A percentile compares a stretch with the other conserved stretches of the same genome.
These are phyloP conservation scores for Cataglyphis cursor DNA, from an alignment of 2,888 invertebrate genomes.

Conservation along the genomic window DNA sequence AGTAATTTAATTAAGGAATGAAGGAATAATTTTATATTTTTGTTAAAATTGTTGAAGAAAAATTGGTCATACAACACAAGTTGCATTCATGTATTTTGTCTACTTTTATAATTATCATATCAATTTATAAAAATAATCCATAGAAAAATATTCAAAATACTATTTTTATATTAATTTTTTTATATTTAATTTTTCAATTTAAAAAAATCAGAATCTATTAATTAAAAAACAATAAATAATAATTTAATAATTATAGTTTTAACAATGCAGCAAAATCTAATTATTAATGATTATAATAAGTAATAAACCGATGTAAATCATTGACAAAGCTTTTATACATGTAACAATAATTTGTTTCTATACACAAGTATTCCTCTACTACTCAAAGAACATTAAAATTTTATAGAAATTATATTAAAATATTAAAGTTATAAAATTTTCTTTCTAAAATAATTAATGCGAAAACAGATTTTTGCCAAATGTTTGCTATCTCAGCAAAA, in stretches of 20 bases:
- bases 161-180: neutral
- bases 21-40: neutral
- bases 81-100: neutral
- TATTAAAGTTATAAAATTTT: neutral
- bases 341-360: neutral
- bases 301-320: neutral
- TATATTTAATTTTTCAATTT: neutral
- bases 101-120: conserved; percentile 1
- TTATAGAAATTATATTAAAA: neutral
- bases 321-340: neutral
- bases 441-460: neutral
- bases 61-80: neutral
- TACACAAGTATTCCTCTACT: neutral
- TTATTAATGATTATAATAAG: conserved; percentile 9
- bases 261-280: conserved; percentile 75
- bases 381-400: neutral
- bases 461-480: no score
- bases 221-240: neutral
- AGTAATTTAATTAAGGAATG: conserved; percentile 8
- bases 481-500: no score
- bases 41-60: conserved; percentile 21
- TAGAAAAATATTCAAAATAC: neutral
- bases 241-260: neutral
- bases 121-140: neutral
- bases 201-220: neutral